Evolutionary conservation across 2,113 vertebrate genomes (phyloP).

Genomic region (Rhinoderma darwinii): DNA sequence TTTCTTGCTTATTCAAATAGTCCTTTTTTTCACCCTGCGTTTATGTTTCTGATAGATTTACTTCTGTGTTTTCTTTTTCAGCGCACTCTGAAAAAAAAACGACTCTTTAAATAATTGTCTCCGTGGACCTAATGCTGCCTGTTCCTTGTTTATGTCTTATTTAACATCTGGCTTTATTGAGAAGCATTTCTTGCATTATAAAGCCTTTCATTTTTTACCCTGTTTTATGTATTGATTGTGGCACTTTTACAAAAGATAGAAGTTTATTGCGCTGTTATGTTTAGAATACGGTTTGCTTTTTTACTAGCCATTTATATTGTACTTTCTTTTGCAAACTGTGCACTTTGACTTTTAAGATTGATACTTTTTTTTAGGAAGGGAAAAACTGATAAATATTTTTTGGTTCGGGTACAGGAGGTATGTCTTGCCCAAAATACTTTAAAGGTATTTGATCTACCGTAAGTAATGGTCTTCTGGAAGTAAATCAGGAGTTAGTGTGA

Average conservation of each 20-base stretch:
- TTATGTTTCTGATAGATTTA: conserved; percentile 18
- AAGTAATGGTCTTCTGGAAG: not conserved
- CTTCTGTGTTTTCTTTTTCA: not conserved
- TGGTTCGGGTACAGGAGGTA: not conserved
- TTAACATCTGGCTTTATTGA: conserved; percentile 6
- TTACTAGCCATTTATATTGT: conserved; percentile 12
- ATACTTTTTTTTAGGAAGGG: not conserved
- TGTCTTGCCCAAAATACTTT: not conserved
- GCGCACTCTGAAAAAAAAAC: not conserved
- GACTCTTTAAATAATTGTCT: conserved; percentile 37
- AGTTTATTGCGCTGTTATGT: conserved; percentile 20
- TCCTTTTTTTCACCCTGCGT: conserved; percentile 1
- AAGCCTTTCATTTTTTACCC: conserved; percentile 21
- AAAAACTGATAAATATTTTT: conserved; percentile 1
- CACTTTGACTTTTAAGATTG: conserved; percentile 15
- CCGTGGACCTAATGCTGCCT: not conserved
- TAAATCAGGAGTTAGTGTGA: not conserved
- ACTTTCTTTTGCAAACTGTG: not conserved
- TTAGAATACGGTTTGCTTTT: conserved; percentile 16
- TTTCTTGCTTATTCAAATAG: conserved; percentile 18
- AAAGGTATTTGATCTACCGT: not conserved
- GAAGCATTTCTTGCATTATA: conserved; percentile 32
- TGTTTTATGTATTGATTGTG: conserved; percentile 29
- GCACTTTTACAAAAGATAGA: conserved; percentile 21
- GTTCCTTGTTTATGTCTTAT: conserved; percentile 27